Evolutionary conservation across 2,888 invertebrate genomes (phyloP), one percentile per base, ranked within the genome.

Genomic region (Tipula helvola): DNA sequence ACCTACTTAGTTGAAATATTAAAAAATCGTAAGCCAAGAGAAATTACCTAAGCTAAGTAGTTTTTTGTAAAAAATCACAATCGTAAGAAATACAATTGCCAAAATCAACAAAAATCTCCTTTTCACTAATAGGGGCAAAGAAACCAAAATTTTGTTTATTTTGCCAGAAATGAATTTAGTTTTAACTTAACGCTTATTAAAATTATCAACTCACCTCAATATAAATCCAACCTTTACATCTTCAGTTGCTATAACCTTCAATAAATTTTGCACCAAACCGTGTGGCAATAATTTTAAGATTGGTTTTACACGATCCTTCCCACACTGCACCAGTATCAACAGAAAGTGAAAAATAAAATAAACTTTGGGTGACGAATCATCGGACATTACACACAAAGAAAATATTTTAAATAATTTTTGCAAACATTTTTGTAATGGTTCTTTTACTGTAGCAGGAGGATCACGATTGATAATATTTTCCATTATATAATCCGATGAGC

Each of bases 311-410:
- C 95, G 93, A 86, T 96, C 95, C 86, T 94, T 94, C 0, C 96
- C 96, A 90, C 95, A 95, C 88, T 95, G 94, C 0, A 97, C 96
- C 85, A 96, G 93, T 88, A 95, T 93, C 86, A 95, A 93, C 47
- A 97, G 92, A 89, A 97, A 95, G 89, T 96, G 95, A 89, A 96
- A 94, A 87, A 96, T 95, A 90, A 97, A 97, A 90, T 96, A 95
- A 0, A 96, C 96, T 90, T 96, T 96, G 86, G 96, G 96, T 0
- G 96, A 96, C 0, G 97, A 93, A 89, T 95, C 95, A n/a, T 96
- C 96, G 87, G 89, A 90, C 44, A 89, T 89, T 8, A 90, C 95
- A 86, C 95, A 92, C 88, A 95, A 94, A 41, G 95, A 93, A 89
- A 96, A 96, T 42, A 95, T 94, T 87, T 93, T 93, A 89, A 95